Percentiles rank a stretch among this genome's conserved stretches.
phyloP scores from a whole-genome alignment of 1,140 invertebrate species.

The Teleopsis dalmanni region DNA sequence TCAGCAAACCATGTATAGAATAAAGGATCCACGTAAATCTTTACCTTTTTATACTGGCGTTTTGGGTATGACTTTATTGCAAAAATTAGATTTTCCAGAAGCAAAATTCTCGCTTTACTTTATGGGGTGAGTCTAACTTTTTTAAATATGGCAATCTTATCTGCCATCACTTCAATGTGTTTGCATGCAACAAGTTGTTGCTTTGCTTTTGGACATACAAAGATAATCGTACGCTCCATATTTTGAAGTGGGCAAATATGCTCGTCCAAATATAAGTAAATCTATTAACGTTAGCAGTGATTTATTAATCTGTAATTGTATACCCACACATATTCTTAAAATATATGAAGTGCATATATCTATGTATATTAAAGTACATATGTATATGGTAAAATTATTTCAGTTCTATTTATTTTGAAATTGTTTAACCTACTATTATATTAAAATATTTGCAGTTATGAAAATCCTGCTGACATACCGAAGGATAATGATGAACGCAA shows the following conservation, averaged over 20 bases:
- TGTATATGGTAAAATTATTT: no score
- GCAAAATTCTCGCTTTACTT: slow-evolving; percentile 91
- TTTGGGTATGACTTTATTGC: slow-evolving; percentile 81
- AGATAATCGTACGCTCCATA: background rate
- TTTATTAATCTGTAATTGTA: no score
- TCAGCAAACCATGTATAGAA: slow-evolving; percentile 93
- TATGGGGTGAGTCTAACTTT: slow-evolving; percentile 55
- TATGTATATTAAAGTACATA: no score
- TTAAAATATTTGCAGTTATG: slow-evolving; percentile 51
- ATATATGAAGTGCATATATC: no score
- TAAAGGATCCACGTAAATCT: slow-evolving; percentile 82
- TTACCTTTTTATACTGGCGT: slow-evolving; percentile 86
- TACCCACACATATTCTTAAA: no score
- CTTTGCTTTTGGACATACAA: no score
- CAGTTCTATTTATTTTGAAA: no score
- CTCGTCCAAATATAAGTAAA: background rate
- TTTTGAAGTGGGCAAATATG: background rate
- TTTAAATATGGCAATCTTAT: no score
- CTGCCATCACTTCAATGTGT: no score
- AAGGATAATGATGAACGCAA: slow-evolving; percentile 58
- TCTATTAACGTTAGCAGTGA: no score
- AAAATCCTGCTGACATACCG: slow-evolving; percentile 65
- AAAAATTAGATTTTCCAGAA: slow-evolving; percentile 80
- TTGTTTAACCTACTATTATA: background rate
- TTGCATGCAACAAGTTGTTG: no score